Evolutionary conservation across 2,113 vertebrate species (phyloP), one percentile per base, ranked within the genome.

Genomic region (Nothoprocta perdicaria): DNA sequence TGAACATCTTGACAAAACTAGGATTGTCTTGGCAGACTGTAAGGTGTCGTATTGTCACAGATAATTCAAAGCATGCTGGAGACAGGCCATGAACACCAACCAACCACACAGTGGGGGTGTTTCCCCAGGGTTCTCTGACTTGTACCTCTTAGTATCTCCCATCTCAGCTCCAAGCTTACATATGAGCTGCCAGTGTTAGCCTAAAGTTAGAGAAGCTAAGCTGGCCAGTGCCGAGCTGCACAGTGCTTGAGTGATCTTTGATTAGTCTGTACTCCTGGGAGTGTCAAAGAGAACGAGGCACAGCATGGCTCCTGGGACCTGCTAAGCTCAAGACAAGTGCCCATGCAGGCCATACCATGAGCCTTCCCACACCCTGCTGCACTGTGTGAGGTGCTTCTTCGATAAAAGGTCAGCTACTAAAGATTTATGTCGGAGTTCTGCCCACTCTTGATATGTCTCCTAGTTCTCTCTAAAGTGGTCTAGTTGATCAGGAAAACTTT

Each of bases 271-370:
- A 8, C 75, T 82, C 67, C 15, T 2, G 60, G 61, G 58, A 55
- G 8, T 63, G 18, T 27, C 33, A 38, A 57, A 48, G 16, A 78
- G 29, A 15, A 78, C 26, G 17, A 76, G 31, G 52, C 58, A 68
- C 33, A 63, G 38, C 31, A 72, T n/a, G 38, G 66, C 4, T 88
- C 23, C 45, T 73, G n/a, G 29, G 52, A 52, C 16, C 22, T 61
- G 17, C 43, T 31, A n/a, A 80, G 33, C 58, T 8, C 11, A 75
- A 72, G 38, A 46, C 21, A 72, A 72, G 14, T n/a, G 31, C 38
- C 55, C 29, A 45, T 2, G 0, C 13, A 5, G 43, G 2, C 9
- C 14, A 62, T 22, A 18, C n/a, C 2, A 2, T 21, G 45, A 93
- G 15, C 43, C 3, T 83, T 93, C 40, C 18, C 43, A 68, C 5